Conservation (phyloP, 2,797 vertebrate genomes). For the Valencia hispanica region DNA sequence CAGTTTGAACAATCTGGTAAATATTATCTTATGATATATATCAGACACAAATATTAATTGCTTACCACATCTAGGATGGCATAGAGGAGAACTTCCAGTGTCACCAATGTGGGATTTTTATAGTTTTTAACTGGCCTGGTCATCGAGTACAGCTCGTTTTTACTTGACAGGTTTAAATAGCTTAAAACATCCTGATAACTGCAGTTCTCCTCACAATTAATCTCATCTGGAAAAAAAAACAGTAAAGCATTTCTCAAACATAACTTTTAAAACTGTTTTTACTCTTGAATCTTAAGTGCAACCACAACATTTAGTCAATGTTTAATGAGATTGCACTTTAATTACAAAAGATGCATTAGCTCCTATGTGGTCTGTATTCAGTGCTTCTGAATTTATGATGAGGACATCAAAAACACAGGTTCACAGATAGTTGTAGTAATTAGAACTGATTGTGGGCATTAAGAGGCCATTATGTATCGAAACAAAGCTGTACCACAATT, state of each 20-base stretch:
- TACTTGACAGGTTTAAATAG: conserved; percentile 61
- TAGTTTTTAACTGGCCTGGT: conserved; percentile 71
- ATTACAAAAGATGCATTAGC: background rate
- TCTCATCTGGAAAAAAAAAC: conserved; percentile 24
- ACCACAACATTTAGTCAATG: background rate
- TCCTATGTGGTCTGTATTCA: background rate
- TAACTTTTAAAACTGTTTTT: background rate
- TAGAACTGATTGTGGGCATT: conserved; percentile 18
- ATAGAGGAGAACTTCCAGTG: conserved; percentile 61
- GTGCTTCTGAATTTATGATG: background rate
- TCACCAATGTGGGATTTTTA: conserved; percentile 48
- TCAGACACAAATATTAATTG: background rate
- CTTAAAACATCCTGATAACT: conserved; percentile 70
- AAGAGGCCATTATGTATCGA: conserved; percentile 42
- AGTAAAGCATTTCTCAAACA: background rate
- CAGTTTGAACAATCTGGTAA: background rate
- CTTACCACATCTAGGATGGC: conserved; percentile 74
- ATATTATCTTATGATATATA: background rate
- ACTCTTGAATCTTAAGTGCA: background rate
- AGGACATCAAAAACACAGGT: conserved; percentile 4
- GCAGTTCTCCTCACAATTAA: conserved; percentile 46
- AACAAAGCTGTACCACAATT: too few species aligned
- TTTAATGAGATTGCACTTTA: background rate
- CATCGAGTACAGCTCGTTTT: conserved; percentile 61
- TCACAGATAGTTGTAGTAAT: conserved; percentile 10